Conservation (phyloP, 2,888 invertebrate genomes). For the Mythimna lalbum region DNA sequence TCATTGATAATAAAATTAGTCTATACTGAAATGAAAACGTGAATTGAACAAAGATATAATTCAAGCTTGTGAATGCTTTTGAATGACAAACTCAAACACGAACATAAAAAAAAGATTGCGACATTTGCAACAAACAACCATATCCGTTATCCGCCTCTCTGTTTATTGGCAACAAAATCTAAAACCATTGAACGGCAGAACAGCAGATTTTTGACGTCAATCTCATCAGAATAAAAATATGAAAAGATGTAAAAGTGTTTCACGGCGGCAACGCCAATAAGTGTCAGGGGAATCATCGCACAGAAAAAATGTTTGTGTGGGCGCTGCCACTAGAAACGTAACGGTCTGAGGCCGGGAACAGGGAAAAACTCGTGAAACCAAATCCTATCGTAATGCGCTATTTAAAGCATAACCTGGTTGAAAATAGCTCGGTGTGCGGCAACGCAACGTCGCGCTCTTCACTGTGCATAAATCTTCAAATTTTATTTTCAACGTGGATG, state of each 20-base stretch:
- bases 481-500: constrained; percentile 87
- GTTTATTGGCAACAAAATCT: constrained; percentile 17
- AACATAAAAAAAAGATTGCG: not conserved
- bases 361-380: constrained; percentile 90
- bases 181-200: constrained; percentile 34
- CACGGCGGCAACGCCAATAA: constrained; percentile 72
- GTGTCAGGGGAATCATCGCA: constrained; percentile 78
- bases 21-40: constrained; percentile 7
- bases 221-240: constrained; percentile 60
- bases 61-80: constrained; percentile 21
- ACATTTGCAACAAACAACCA: constrained; percentile 25
- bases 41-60: constrained; percentile 13
- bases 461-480: constrained; percentile 88
- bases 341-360: constrained; percentile 83
- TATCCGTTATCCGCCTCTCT: constrained; percentile 1
- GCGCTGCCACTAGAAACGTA: constrained; percentile 80
- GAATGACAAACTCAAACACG: constrained; percentile 1
- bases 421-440: constrained; percentile 89
- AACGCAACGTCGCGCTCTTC: constrained; percentile 88
- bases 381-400: constrained; percentile 91
- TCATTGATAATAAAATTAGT: not conserved
- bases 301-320: constrained; percentile 83
- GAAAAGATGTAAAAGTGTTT: constrained; percentile 65
- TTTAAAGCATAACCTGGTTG: constrained; percentile 90
- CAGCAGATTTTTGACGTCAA: constrained; percentile 55